Percentiles rank a stretch among this genome's conserved stretches.
Evolutionary conservation across 2,888 invertebrate species (phyloP).

Genomic region (Caenorhabditis imperialis): DNA sequence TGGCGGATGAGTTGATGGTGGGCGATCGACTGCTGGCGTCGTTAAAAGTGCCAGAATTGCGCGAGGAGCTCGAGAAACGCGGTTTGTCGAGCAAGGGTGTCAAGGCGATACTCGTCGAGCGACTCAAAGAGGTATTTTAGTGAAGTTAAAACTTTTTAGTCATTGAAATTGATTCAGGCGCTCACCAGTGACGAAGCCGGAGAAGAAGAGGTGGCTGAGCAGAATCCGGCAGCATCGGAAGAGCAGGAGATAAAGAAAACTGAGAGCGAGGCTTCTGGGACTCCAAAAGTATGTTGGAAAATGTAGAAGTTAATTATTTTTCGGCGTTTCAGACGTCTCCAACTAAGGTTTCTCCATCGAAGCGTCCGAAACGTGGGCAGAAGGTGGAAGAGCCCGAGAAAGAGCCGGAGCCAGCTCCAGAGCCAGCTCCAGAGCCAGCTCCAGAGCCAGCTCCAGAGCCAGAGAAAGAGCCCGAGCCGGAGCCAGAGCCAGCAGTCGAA

Average conservation of each 20-base stretch:
- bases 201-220: constrained; percentile 7
- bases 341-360: too few relatives aligned
- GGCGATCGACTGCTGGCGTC: constrained; percentile 62
- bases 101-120: constrained; percentile 68
- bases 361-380: too few relatives aligned
- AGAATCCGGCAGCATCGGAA: constrained; percentile 52
- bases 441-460: too few relatives aligned
- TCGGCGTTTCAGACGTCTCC: too few relatives aligned
- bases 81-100: constrained; percentile 68
- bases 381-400: constrained; percentile 24
- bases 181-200: not conserved
- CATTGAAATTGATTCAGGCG: too few relatives aligned
- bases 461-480: constrained; percentile 4
- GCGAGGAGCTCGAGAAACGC: constrained; percentile 66
- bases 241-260: constrained; percentile 37
- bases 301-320: not conserved
- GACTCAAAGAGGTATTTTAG: constrained; percentile 60
- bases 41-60: constrained; percentile 70
- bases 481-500: not conserved
- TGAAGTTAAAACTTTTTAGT: not conserved
- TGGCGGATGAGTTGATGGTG: constrained; percentile 62
- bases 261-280: constrained; percentile 29
- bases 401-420: constrained; percentile 18
- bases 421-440: too few relatives aligned
- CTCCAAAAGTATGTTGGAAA: too few relatives aligned